Evolutionary conservation across 1,140 invertebrate species (phyloP).

Genomic region (Trigoniulus corallinus): DNA sequence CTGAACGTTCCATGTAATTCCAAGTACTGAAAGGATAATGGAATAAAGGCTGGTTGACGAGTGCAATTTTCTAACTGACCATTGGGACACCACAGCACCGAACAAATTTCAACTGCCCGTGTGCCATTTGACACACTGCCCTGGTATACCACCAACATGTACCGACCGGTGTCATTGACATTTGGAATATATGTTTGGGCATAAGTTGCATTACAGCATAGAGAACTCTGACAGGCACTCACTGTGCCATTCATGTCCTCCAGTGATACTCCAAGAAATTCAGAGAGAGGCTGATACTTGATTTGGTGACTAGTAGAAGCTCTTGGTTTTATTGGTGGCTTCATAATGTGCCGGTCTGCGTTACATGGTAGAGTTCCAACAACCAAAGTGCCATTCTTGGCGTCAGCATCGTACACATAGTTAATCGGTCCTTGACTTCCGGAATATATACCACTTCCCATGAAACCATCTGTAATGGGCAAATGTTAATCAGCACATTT

Average conservation of each 20-base stretch:
- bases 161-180: neutral
- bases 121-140: neutral
- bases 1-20: neutral
- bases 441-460: neutral
- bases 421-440: neutral
- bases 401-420: neutral
- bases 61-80: neutral
- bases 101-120: neutral
- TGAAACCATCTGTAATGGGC: neutral
- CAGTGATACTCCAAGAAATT: neutral
- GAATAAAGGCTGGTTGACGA: neutral
- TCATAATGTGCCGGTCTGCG: neutral
- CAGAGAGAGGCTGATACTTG: neutral
- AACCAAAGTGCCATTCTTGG: neutral
- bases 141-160: neutral
- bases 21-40: neutral
- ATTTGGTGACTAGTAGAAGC: neutral
- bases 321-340: neutral
- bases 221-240: neutral
- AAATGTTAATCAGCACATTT: neutral
- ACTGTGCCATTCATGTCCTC: neutral
- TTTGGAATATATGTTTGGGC: neutral
- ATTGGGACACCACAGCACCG: neutral
- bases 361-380: neutral
- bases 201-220: neutral